Percentiles rank a stretch among this genome's conserved stretches.
These are phyloP conservation scores for Columba janthina DNA, from an alignment of 2,113 vertebrate genomes.

Conservation along the genomic window DNA sequence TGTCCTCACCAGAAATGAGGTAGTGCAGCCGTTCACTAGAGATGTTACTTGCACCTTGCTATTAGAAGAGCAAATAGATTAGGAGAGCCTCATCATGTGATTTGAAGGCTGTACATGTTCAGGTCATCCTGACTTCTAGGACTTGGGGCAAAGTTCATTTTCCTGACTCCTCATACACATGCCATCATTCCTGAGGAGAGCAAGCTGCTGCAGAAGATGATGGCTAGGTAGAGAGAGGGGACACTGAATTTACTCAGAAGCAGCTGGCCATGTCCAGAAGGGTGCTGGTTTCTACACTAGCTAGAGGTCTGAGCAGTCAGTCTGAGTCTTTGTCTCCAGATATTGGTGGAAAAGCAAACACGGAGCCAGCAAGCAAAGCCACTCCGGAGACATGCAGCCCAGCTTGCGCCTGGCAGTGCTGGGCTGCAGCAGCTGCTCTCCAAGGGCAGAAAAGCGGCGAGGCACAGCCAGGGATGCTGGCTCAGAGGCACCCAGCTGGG, in stretches of 20 bases:
- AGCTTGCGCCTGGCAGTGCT: neutral
- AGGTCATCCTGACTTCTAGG: neutral
- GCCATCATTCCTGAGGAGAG: neutral
- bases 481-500: slow-evolving; percentile 22
- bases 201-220: neutral
- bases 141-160: neutral
- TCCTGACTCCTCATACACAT: neutral
- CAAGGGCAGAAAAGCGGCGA: fast-evolving
- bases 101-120: neutral
- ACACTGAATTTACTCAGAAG: neutral
- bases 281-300: neutral
- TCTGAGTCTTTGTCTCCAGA: neutral
- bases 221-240: neutral
- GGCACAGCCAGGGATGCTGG: neutral
- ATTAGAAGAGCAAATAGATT: neutral
- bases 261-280: neutral
- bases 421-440: slow-evolving; percentile 18
- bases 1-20: neutral
- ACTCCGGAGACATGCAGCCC: neutral
- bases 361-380: neutral
- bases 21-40: neutral
- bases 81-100: neutral
- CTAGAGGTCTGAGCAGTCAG: neutral
- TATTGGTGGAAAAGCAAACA: neutral
- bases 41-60: neutral